Evolutionary conservation across 2,797 vertebrate genomes (phyloP).

Genomic region (Mycteria americana): DNA sequence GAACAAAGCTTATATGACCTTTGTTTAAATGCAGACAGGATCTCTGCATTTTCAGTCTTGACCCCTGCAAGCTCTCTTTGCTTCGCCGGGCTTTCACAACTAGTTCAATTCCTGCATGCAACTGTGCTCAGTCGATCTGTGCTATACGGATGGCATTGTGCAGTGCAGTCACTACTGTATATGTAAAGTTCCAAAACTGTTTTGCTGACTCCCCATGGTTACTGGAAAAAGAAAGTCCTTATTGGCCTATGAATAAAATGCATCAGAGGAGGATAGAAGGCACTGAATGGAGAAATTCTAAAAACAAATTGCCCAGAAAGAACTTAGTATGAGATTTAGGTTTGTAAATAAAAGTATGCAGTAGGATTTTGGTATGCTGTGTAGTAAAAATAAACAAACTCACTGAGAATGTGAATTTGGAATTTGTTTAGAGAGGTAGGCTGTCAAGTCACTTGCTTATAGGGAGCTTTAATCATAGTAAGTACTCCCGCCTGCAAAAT

Average conservation of each 20-base stretch:
- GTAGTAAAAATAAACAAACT: constrained; percentile 20
- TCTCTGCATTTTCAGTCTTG: background rate
- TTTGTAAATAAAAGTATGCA: constrained; percentile 17
- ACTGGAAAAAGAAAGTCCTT: background rate
- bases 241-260: constrained; percentile 18
- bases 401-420: background rate
- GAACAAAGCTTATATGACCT: background rate
- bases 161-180: background rate
- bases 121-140: rapidly evolving
- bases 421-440: background rate
- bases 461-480: background rate
- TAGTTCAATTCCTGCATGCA: background rate
- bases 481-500: background rate
- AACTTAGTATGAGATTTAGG: background rate
- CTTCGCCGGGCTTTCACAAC: rapidly evolving
- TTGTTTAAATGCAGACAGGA: too few species aligned
- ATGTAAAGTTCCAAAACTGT: background rate
- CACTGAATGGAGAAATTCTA: background rate
- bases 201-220: background rate
- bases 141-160: background rate
- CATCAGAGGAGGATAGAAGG: background rate
- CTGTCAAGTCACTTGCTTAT: background rate
- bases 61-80: background rate
- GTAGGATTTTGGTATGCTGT: background rate
- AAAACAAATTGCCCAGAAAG: constrained; percentile 29